Conservation (phyloP, 1,140 invertebrate species). For the Atta texana region DNA sequence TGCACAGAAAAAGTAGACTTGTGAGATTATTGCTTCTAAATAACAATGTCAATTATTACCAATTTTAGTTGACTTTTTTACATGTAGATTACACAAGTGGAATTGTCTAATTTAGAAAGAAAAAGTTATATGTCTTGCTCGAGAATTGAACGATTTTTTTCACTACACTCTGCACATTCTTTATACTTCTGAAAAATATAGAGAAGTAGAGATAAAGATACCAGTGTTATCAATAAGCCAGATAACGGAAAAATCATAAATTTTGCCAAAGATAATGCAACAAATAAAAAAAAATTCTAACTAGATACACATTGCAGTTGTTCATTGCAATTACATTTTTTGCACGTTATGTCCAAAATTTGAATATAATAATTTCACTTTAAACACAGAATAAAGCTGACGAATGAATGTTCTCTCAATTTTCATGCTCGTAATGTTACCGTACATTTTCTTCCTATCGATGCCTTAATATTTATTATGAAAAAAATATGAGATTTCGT, state of each 20-base stretch:
- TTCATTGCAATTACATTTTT: not conserved
- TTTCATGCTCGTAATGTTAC: not conserved
- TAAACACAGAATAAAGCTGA: not conserved
- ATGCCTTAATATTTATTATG: not conserved
- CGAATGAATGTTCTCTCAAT: not conserved
- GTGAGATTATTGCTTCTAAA: not conserved
- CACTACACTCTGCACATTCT: not conserved
- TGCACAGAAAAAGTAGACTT: slow-evolving; percentile 11
- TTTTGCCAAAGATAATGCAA: not conserved
- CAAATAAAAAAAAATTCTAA: not conserved
- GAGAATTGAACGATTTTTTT: not conserved
- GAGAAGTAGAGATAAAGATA: not conserved
- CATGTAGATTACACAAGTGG: not conserved
- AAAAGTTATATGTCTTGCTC: no score
- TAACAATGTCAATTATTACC: slow-evolving; percentile 23
- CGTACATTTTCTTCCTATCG: not conserved
- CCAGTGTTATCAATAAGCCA: not conserved
- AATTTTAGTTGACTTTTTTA: slow-evolving; percentile 30
- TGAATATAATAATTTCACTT: not conserved
- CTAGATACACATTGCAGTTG: not conserved
- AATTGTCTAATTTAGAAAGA: not conserved
- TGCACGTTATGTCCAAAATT: not conserved
- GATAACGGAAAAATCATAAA: not conserved
- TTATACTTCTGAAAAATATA: not conserved
- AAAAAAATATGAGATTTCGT: not conserved